Base-by-base conservation (phyloP, 2,113 vertebrate species). In the Lepus timidus region DNA sequence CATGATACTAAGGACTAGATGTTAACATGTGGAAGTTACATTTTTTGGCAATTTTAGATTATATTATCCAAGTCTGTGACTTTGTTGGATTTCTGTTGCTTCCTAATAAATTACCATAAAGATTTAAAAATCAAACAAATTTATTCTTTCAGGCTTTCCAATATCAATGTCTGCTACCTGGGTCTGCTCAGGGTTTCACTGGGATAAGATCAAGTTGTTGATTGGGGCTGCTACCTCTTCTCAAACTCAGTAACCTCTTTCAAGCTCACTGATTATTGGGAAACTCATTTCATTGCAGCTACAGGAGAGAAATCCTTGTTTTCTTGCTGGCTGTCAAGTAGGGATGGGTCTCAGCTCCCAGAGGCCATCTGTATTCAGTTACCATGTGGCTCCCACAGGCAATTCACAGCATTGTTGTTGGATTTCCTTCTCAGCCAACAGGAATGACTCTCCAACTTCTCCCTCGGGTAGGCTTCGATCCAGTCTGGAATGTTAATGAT, bases 81-180 rank as follows among this genome's bases (percentile, higher is more conserved):
- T 51, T 36, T 36, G 55, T 62, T 78, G 22, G 23, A n/a, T 95
- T 92, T 80, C 76, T 86, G 12, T 64, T 91, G 13, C 52, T 87
- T 19, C 6, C 6, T 49, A 44, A 86, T 31, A 90, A 58, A 73
- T 29, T 64, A 64, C 61, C 27, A 68, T 78, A 58, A 27, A 49
- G 14, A 55, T 16, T 52, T 85, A 44, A 55, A 85, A 17, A 58
- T 4, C 75, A 70, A 25, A n/a, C 52, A 71, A 9, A 25, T 49
- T 25, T 51, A 79, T 71, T 68, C 6, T 49, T 36, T 68, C 33
- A 27, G 27, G 22, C 49, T 91, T 83, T 67, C 67, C 29, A 44
- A 36, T 22, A 52, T 33, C 33, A 73, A 5, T 33, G 6, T 33
- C 23, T 27, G 11, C 27, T 65, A 27, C 23, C 23, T n/a, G 20